Conservation (phyloP, 2,888 invertebrate species). For the Agriopis leucophaearia region DNA sequence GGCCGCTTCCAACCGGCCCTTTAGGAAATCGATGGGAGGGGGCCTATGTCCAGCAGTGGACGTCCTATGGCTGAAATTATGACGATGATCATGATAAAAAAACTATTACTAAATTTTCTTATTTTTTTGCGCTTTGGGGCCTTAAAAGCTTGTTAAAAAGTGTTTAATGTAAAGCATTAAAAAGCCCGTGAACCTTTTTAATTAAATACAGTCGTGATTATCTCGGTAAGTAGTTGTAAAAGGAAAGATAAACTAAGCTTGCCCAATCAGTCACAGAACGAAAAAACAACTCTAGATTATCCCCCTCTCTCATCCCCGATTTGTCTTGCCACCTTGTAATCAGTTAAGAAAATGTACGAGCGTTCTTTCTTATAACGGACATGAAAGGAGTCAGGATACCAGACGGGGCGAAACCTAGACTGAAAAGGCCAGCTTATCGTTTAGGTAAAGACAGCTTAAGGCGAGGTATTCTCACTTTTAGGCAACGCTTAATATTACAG, state of each 20-base stretch:
- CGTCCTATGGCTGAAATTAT: too few species aligned
- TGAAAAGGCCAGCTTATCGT: neutral
- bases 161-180: neutral
- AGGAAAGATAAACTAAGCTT: constrained; percentile 20
- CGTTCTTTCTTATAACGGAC: constrained; percentile 57
- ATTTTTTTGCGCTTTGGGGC: too few species aligned
- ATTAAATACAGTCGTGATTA: constrained; percentile 15
- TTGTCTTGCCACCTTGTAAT: constrained; percentile 71
- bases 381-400: neutral
- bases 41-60: too few species aligned
- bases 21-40: too few species aligned
- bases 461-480: too few species aligned
- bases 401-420: constrained; percentile 1
- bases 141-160: neutral
- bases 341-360: constrained; percentile 68
- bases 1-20: too few species aligned
- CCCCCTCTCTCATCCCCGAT: constrained; percentile 60
- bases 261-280: constrained; percentile 29
- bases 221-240: constrained; percentile 13
- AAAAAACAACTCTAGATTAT: constrained; percentile 37
- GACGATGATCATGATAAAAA: too few species aligned
- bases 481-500: too few species aligned
- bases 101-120: too few species aligned
- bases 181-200: constrained; percentile 5
- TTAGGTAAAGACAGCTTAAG: too few species aligned